Evolutionary conservation across 2,113 vertebrate species (phyloP), one percentile per base, ranked within the genome.

Genomic region (Thermophis baileyi): DNA sequence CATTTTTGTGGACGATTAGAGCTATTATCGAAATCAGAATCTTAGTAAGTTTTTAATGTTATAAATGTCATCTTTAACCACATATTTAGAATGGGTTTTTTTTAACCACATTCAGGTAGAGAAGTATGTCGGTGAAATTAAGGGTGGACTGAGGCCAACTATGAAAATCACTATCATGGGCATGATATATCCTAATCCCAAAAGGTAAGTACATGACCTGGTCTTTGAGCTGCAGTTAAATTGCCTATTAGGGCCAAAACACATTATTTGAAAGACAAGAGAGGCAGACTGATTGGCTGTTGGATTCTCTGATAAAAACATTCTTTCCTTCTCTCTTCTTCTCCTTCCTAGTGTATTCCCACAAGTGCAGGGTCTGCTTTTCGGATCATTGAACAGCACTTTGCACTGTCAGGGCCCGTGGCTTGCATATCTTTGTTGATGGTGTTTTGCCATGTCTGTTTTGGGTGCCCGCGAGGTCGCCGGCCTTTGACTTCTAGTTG

Each of bases 121-220:
- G 94, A 95, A 95, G 16, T 97, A 97, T 92, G 90, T 97, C 60
- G 97, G 97, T 74, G 97, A 97, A 93, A 97, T 97, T 94, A 97
- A 97, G 96, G 97, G 96, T 46, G 97, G 97, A 90, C 90, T 97
- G 94, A 97, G 96, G 95, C 97, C 97, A 87, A 94, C 97, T 57
- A 97, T 97, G 97, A 97, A 95, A 91, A 97, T 97, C 94, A 97
- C 95, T 0, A 89, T 97, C 50, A 97, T 97, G 55, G 97, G 97
- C 7, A 87, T 96, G 90, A 95, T 97, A 44, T 95, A 94, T 89
- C 93, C 96, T 93, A 96, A 93, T 51, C 97, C 97, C 40, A 96
- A 97, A 94, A 97, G 97, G 97, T 97, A 97, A 9, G 95, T 93
- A 55, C 86, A 88, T n/a, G 20, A 24, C 1, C 51, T 94, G 14